These are phyloP conservation scores for Semicossyphus pulcher DNA, from an alignment of 2,113 vertebrate genomes.

Conservation along the genomic window DNA sequence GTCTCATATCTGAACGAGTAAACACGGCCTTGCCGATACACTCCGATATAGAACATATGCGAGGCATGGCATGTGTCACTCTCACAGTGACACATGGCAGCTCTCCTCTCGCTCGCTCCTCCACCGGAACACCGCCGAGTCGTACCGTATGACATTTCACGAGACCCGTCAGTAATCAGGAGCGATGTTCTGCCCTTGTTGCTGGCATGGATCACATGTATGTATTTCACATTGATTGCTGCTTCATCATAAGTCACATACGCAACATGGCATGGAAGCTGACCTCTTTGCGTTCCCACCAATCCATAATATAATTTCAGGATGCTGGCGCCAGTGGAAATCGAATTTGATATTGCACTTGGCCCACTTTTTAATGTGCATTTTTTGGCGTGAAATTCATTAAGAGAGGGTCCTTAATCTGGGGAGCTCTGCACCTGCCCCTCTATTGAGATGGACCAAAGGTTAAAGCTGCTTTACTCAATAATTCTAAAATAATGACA, in stretches of 20 bases:
- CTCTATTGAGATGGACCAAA: neutral
- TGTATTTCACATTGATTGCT: conserved; percentile 48
- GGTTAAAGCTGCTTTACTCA: conserved; percentile 5
- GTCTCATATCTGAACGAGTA: neutral
- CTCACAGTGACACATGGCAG: conserved; percentile 39
- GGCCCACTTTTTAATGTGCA: neutral
- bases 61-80: conserved; percentile 65
- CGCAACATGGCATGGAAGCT: neutral
- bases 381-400: neutral
- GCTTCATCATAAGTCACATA: conserved; percentile 21
- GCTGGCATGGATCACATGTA: conserved; percentile 25
- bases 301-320: neutral
- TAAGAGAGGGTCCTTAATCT: neutral
- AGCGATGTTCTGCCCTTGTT: conserved; percentile 40
- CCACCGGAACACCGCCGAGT: conserved; percentile 55
- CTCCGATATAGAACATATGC: conserved; percentile 58
- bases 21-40: conserved; percentile 1
- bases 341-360: neutral
- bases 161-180: conserved; percentile 43
- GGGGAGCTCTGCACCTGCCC: neutral
- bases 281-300: conserved; percentile 20
- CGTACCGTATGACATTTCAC: conserved; percentile 68
- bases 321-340: neutral
- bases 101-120: conserved; percentile 16
- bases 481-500: too few relatives aligned